Conservation (phyloP, 2,888 invertebrate genomes). For the Drosophila peninsularis region DNA sequence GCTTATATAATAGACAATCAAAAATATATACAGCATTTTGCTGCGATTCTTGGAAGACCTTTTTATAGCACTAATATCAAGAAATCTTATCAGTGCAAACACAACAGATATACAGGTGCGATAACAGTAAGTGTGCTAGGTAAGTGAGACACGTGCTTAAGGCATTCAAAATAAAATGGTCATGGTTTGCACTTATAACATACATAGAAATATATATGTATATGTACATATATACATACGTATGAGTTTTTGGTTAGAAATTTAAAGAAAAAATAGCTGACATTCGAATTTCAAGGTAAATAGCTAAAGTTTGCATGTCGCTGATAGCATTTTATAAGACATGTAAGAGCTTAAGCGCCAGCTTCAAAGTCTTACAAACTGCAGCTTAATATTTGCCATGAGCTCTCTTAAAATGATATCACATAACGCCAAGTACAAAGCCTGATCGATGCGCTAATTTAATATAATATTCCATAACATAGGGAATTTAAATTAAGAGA, state of each 20-base stretch:
- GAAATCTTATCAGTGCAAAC: constrained; percentile 19
- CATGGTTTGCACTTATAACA: background rate
- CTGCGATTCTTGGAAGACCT: constrained; percentile 45
- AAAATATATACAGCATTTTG: background rate
- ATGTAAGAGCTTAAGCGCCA: background rate
- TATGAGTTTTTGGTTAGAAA: background rate
- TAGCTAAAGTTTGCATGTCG: background rate
- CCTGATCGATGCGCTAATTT: background rate
- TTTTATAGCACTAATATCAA: constrained; percentile 32
- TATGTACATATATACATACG: no score
- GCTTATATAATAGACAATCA: constrained; percentile 6
- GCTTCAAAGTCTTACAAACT: background rate
- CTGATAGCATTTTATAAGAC: background rate
- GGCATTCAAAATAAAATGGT: background rate
- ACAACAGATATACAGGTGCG: constrained; percentile 21
- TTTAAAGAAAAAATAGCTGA: background rate
- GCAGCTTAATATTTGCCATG: no score
- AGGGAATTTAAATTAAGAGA: background rate
- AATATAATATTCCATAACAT: background rate
- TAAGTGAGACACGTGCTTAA: constrained; percentile 19
- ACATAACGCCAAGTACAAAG: background rate
- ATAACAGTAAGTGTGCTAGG: constrained; percentile 36
- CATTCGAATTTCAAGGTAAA: background rate
- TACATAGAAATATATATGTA: no score
- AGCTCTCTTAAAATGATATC: background rate